Percentiles rank a stretch among this genome's conserved stretches.
phyloP scores from a whole-genome alignment of 2,113 vertebrate genomes.

The Cheirogaleus medius region DNA sequence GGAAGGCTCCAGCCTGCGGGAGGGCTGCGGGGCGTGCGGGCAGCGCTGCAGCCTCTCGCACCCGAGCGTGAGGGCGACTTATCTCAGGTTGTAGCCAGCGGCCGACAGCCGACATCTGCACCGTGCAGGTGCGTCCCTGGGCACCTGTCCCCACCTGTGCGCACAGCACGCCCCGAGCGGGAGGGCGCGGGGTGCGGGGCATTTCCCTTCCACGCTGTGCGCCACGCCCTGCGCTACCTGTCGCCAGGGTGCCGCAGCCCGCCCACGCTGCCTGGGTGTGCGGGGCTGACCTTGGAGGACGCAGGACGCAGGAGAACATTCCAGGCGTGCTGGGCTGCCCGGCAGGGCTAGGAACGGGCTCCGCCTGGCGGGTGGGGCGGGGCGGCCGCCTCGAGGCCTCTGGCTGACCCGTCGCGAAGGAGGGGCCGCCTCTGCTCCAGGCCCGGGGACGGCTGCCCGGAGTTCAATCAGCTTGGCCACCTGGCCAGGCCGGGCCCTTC shows the following conservation, averaged over 20 bases:
- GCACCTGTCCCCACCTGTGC: too few species aligned
- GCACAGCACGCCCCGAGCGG: too few species aligned
- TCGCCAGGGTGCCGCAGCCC: neutral
- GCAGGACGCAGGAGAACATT: slow-evolving; percentile 25
- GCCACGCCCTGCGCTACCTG: too few species aligned
- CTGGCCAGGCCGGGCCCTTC: neutral
- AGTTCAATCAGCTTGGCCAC: neutral
- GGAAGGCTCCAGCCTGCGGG: neutral
- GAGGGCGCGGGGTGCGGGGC: neutral
- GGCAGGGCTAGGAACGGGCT: too few species aligned
- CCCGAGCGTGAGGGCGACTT: accelerated
- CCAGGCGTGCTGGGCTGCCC: neutral
- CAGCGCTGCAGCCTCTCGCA: too few species aligned
- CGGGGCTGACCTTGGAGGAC: neutral
- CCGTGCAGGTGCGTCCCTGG: too few species aligned
- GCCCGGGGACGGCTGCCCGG: neutral
- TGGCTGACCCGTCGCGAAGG: slow-evolving; percentile 47
- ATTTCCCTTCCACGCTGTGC: neutral
- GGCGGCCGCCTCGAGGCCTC: neutral
- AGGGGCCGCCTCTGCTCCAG: neutral
- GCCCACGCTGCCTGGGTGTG: neutral
- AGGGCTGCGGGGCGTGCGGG: accelerated
- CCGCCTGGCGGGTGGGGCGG: neutral
- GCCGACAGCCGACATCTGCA: too few species aligned
- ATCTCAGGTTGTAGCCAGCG: too few species aligned